Evolutionary conservation across 2,888 invertebrate species (phyloP).

Genomic region (Brachypalpus laphriformis): DNA sequence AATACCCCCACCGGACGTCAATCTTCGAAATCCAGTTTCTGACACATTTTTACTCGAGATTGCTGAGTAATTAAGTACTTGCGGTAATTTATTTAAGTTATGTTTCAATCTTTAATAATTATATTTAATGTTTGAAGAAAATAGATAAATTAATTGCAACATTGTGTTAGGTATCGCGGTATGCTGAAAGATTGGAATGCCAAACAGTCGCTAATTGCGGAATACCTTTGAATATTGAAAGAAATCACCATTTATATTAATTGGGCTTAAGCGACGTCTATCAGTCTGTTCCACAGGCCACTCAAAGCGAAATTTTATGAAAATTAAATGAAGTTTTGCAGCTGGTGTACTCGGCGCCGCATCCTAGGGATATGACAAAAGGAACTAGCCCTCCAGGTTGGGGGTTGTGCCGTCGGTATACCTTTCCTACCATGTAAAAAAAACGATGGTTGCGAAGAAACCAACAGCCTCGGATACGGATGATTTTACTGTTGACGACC

Average conservation of each 20-base stretch:
- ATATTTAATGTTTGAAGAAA: neutral
- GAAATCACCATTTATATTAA: neutral
- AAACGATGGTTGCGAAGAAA: too few relatives aligned
- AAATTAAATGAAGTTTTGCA: too few relatives aligned
- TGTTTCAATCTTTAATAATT: neutral
- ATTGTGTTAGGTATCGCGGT: neutral
- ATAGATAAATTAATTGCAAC: neutral
- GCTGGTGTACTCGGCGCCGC: too few relatives aligned
- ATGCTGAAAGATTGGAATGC: neutral
- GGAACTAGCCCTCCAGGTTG: too few relatives aligned
- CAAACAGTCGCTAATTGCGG: neutral
- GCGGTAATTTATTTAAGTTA: neutral
- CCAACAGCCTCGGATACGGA: too few relatives aligned
- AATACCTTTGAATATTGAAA: neutral
- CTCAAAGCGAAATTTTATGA: too few relatives aligned
- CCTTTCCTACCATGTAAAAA: too few relatives aligned
- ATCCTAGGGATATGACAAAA: too few relatives aligned
- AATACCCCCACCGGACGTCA: constrained; percentile 10
- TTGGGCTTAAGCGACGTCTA: neutral
- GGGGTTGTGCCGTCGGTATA: too few relatives aligned
- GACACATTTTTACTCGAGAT: constrained; percentile 28
- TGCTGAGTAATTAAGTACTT: neutral
- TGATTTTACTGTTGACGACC: too few relatives aligned
- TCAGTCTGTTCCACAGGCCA: neutral
- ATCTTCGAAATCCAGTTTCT: constrained; percentile 24